A percentile compares a stretch with the other conserved stretches of the same genome.
Evolutionary conservation across 1,140 invertebrate genomes (phyloP).

Genomic region (Drosophila arizonae): DNA sequence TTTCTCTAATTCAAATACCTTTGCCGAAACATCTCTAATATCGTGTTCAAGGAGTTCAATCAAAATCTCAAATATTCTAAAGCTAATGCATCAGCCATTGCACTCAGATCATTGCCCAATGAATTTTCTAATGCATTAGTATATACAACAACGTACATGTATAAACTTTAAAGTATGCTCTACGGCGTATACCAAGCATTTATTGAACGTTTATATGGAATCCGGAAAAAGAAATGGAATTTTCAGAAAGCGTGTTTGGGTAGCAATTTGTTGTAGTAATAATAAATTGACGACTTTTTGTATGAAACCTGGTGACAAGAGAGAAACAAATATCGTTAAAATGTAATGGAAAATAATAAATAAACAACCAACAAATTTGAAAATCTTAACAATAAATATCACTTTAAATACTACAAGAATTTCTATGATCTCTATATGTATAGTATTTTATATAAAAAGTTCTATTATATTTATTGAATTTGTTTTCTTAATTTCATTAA

Average conservation of each 20-base stretch:
- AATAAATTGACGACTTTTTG: conserved; percentile 19
- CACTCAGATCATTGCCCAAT: background rate
- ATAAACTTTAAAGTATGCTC: conserved; percentile 17
- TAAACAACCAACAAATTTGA: conserved; percentile 31
- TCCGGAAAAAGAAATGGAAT: background rate
- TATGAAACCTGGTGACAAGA: background rate
- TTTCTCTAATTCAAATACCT: background rate
- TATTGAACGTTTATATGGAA: conserved; percentile 11
- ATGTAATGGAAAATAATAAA: conserved; percentile 32
- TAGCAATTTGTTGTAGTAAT: conserved; percentile 33
- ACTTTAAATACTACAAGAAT: conserved; percentile 26
- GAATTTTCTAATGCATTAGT: background rate
- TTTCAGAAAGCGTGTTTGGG: background rate
- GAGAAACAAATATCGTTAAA: conserved; percentile 20
- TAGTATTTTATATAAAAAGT: too few species aligned
- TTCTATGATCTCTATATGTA: background rate
- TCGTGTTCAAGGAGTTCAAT: conserved; percentile 20
- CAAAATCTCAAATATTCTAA: conserved; percentile 19
- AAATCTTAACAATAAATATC: conserved; percentile 50
- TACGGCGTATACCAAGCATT: conserved; percentile 22
- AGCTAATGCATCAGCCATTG: background rate
- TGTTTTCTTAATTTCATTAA: too few species aligned
- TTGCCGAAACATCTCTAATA: background rate
- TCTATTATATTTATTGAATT: too few species aligned
- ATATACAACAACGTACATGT: background rate